A percentile compares a stretch with the other conserved stretches of the same genome.
phyloP scores from a whole-genome alignment of 2,113 vertebrate species.

The Amazona vittata region DNA sequence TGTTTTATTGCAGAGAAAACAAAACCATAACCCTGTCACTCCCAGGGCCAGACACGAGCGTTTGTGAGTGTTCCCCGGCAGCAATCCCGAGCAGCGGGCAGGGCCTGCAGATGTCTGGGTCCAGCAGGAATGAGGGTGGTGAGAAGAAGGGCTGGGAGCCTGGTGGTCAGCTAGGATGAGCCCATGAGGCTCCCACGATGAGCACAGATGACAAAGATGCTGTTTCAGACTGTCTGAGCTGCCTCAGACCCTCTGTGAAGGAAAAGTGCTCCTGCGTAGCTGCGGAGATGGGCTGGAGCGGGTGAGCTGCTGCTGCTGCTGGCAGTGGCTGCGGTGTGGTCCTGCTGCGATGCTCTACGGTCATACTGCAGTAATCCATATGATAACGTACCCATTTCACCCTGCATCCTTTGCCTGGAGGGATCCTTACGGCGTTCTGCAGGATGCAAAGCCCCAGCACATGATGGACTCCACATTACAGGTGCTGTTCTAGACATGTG shows the following conservation, averaged over 20 bases:
- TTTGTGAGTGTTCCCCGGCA: background rate
- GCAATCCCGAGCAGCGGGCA: background rate
- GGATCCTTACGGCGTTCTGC: background rate
- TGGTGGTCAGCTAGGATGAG: background rate
- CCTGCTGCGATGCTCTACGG: background rate
- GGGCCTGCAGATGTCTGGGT: background rate
- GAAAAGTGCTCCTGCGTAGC: background rate
- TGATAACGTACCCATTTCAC: background rate
- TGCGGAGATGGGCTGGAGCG: background rate
- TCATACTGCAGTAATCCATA: background rate
- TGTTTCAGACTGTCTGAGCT: background rate
- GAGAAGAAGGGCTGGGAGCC: background rate
- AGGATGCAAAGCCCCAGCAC: background rate
- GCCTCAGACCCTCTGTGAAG: background rate
- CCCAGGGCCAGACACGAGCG: background rate
- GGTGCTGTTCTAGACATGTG: background rate
- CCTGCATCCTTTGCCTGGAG: background rate
- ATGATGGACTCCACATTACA: background rate
- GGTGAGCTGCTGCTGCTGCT: background rate
- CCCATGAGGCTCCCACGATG: background rate
- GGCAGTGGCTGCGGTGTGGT: background rate
- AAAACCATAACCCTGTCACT: constrained; percentile 11
- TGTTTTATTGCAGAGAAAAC: constrained; percentile 59
- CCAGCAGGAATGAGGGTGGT: background rate
- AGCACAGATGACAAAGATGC: background rate